Evolutionary conservation across 92 coral and sea anemone species (phyloP).

Genomic region (Epizoanthus illoricatus): DNA sequence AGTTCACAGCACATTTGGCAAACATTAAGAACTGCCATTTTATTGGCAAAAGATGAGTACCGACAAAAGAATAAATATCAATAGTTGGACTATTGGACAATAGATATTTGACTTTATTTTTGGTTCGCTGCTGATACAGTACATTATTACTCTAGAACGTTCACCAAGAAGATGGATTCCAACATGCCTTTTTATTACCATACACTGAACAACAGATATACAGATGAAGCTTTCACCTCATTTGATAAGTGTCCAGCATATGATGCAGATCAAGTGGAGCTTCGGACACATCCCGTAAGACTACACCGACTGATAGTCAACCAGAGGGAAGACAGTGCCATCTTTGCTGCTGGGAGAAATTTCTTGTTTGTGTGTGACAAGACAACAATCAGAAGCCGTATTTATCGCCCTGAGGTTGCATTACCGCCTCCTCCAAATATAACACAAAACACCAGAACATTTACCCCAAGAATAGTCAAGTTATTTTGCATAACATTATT

Average conservation of each 20-base stretch:
- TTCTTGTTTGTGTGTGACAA: slow-evolving; percentile 21
- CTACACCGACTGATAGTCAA: slow-evolving; percentile 47
- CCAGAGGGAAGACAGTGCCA: slow-evolving; percentile 51
- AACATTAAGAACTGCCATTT: too few relatives aligned
- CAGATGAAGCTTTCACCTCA: slow-evolving; percentile 44
- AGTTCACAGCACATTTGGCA: too few relatives aligned
- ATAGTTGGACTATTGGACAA: too few relatives aligned
- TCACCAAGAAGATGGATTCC: slow-evolving; percentile 53
- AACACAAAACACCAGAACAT: too few relatives aligned
- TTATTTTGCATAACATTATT: too few relatives aligned
- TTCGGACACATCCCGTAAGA: slow-evolving; percentile 40
- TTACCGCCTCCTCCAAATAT: too few relatives aligned
- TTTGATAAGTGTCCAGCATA: slow-evolving; percentile 42
- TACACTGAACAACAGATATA: slow-evolving; percentile 49
- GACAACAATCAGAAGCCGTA: background rate
- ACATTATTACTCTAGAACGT: slow-evolving; percentile 34
- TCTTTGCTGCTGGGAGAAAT: background rate
- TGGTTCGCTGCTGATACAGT: too few relatives aligned
- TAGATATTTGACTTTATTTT: too few relatives aligned
- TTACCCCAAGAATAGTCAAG: too few relatives aligned
- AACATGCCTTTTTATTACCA: slow-evolving; percentile 59
- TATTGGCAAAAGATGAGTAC: too few relatives aligned
- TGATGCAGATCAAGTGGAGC: slow-evolving; percentile 37
- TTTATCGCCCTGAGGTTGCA: too few relatives aligned
- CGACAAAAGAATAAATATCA: too few relatives aligned